Conservation (phyloP, 2,797 vertebrate species). For the Morelia viridis region DNA sequence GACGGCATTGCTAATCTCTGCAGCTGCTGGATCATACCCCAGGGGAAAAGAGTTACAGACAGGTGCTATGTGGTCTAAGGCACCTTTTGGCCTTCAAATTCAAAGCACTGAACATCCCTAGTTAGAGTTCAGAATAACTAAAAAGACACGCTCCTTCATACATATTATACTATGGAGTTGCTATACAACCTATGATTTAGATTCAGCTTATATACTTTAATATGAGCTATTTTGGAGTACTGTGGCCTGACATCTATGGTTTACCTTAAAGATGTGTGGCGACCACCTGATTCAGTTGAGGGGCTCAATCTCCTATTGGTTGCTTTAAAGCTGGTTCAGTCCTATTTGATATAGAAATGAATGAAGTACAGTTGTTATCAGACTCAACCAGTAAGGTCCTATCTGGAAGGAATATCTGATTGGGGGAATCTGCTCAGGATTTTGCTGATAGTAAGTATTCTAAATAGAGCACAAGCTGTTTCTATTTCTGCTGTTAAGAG, state of each 20-base stretch:
- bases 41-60: background rate
- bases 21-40: background rate
- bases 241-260: background rate
- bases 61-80: background rate
- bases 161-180: background rate
- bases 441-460: constrained; percentile 19
- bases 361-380: background rate
- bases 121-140: background rate
- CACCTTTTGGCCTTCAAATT: background rate
- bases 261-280: background rate
- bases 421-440: background rate
- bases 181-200: background rate
- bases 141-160: background rate
- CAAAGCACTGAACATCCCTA: background rate
- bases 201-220: background rate
- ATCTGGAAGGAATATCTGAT: background rate
- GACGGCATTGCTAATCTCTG: background rate
- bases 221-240: background rate
- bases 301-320: background rate
- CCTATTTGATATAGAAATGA: background rate
- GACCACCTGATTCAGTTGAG: background rate
- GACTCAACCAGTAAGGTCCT: background rate
- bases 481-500: constrained; percentile 16
- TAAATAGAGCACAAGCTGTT: constrained; percentile 22
- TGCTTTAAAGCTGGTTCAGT: background rate